Percentiles rank a stretch among this genome's conserved stretches.
Evolutionary conservation across 2,113 vertebrate genomes (phyloP).

Genomic region (Otis tarda): DNA sequence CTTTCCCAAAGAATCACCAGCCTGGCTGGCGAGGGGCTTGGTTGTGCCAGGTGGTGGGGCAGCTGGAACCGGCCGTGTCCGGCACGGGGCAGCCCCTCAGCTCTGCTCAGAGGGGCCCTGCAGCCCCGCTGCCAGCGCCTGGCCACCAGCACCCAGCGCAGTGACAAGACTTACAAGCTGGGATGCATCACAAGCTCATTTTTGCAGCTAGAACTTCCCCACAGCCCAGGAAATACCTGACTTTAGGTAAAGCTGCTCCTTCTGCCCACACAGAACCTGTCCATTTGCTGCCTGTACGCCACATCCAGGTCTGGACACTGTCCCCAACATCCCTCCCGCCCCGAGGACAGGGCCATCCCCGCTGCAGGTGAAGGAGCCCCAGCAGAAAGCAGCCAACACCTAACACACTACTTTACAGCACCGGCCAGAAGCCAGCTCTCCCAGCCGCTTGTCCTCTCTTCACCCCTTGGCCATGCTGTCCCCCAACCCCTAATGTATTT

Average conservation of each 20-base stretch:
- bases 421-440: neutral
- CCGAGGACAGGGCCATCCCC: neutral
- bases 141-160: accelerated
- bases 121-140: neutral
- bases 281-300: accelerated
- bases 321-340: neutral
- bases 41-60: neutral
- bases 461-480: neutral
- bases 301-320: neutral
- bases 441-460: neutral
- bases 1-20: accelerated
- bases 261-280: neutral
- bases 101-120: neutral
- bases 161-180: no score
- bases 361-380: neutral
- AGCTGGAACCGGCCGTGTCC: accelerated
- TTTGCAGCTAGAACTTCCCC: neutral
- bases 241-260: neutral
- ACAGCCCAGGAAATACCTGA: neutral
- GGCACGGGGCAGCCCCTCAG: neutral
- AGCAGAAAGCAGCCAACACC: neutral
- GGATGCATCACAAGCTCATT: no score
- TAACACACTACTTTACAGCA: neutral
- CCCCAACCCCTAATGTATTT: accelerated
- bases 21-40: neutral